Base-by-base conservation (phyloP, 2,888 invertebrate genomes). In the Ametastegia equiseti region DNA sequence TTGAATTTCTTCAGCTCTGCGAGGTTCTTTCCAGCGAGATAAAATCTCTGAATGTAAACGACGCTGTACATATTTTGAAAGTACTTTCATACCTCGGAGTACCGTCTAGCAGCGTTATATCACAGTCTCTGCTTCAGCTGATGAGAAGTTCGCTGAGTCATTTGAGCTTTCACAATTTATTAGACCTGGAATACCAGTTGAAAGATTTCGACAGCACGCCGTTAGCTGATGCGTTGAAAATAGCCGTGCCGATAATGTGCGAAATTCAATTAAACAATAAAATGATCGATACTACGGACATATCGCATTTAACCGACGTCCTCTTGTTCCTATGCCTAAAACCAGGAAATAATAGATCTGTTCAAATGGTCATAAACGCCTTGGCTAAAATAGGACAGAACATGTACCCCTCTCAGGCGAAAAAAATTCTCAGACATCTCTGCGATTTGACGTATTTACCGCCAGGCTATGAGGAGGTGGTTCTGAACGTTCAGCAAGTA, bases 221-320 rank as follows among this genome's bases (percentile, higher is more conserved):
- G 81, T 90, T 96, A 33, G 93, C 94, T 0, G 94, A 95, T 47
- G 95, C 95, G 0, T 87, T 96, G 4, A 92, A 92, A 86, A 92
- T 95, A 0, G 96, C 96, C 0, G 86, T 96, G 11, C 95, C 96
- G 0, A 89, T 95, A 39, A 94, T 95, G 0, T 95, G 96, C 87
- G 94, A 95, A 91, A 93, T 94, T 7, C 94, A 95, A 83, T 85
- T 96, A 7, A 92, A 93, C 0, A 84, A 92, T 6, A 94, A 95
- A 88, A 83, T 88, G n/a, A 86, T 95, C 30, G 94, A 95, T 83
- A 91, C 89, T 11, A 91, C 93, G 33, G 94, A 95, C 85, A 82
- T 94, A 6, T 87, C 89, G 0, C 88, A 93, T 19, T 87, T 95
- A 36, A 90, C 92, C 11, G 94, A 94, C 33, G 93, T 93, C 91